These are phyloP conservation scores for Chaenogobius annularis DNA, from an alignment of 2,113 vertebrate genomes.

Conservation along the genomic window DNA sequence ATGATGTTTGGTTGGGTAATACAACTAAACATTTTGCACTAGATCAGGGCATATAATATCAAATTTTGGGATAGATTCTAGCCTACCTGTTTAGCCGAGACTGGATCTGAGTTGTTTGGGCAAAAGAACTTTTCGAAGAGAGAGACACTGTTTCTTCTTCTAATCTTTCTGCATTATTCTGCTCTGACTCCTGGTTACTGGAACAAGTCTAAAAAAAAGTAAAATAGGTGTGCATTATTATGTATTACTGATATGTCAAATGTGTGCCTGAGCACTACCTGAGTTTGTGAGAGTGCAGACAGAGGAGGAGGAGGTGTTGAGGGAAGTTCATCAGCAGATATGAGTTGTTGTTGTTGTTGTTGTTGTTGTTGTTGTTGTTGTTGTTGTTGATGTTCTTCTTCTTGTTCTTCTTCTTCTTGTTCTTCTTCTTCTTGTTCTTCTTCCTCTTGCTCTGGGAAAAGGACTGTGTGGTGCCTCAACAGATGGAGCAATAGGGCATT, in stretches of 20 bases:
- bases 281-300: conserved; percentile 47
- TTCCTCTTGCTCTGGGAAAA: conserved; percentile 20
- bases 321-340: conserved; percentile 13
- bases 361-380: no score
- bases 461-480: conserved; percentile 41
- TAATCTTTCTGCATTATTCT: background rate
- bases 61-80: no score
- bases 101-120: conserved; percentile 14
- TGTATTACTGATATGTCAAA: no score
- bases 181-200: conserved; percentile 37
- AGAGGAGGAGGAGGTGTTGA: conserved; percentile 51
- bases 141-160: conserved; percentile 6
- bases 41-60: no score
- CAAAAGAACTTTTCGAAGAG: conserved; percentile 7
- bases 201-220: conserved; percentile 28
- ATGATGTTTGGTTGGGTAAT: no score
- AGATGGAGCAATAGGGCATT: conserved; percentile 65
- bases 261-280: conserved; percentile 40
- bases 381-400: no score
- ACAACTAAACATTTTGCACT: no score
- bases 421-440: no score
- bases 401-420: no score
- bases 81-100: conserved; percentile 48
- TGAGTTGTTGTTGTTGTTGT: no score
- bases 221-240: background rate